These are phyloP conservation scores for Azemiops feae DNA, from an alignment of 2,113 vertebrate species.

Conservation along the genomic window DNA sequence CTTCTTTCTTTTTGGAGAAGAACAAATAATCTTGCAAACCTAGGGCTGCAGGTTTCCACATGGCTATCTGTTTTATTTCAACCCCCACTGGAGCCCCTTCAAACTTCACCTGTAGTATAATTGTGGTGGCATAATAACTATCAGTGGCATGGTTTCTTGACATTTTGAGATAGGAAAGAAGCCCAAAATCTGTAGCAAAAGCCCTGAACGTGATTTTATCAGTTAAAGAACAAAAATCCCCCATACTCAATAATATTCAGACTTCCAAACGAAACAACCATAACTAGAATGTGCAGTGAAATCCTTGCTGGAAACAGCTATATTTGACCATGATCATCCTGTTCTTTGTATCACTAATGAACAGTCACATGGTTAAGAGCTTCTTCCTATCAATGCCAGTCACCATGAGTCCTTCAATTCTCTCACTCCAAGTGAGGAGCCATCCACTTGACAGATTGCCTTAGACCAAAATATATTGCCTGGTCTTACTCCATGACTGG, in stretches of 20 bases:
- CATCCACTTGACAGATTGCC: neutral
- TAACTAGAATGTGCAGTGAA: neutral
- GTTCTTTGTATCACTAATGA: neutral
- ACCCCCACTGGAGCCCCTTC: neutral
- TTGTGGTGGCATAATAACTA: neutral
- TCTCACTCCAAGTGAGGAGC: neutral
- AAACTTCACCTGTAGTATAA: neutral
- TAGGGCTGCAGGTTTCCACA: neutral
- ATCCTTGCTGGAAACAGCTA: neutral
- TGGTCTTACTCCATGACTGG: neutral
- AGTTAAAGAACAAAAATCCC: neutral
- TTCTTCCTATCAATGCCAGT: neutral
- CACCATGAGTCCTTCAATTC: neutral
- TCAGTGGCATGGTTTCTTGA: neutral
- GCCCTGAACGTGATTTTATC: neutral
- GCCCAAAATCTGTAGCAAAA: neutral
- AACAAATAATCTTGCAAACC: neutral
- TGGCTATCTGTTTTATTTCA: neutral
- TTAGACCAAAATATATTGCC: neutral
- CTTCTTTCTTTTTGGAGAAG: neutral
- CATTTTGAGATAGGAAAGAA: neutral
- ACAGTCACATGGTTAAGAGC: neutral
- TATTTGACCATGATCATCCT: neutral
- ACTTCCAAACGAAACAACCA: neutral
- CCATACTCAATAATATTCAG: neutral